Percentiles rank a stretch among this genome's conserved stretches.
These are phyloP conservation scores for Trichosurus vulpecula DNA, from an alignment of 2,797 vertebrate genomes.

Conservation along the genomic window DNA sequence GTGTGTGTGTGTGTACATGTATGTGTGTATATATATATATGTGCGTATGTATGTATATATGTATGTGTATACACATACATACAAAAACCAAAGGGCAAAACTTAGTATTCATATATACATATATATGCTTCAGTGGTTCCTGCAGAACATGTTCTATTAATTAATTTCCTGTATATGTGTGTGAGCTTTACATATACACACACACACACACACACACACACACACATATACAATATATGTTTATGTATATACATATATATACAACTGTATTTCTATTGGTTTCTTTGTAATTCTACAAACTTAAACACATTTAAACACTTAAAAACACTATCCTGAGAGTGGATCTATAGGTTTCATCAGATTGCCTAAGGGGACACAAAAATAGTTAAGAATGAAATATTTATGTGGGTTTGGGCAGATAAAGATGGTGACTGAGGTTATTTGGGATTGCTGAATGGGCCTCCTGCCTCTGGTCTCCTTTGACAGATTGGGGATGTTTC, in stretches of 20 bases:
- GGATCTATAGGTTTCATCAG: not conserved
- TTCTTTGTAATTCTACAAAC: not conserved
- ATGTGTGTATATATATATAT: no score
- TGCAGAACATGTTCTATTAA: not conserved
- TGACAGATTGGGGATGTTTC: not conserved
- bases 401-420: not conserved
- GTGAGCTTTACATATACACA: no score
- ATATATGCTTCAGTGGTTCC: not conserved
- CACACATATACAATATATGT: no score
- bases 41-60: no score
- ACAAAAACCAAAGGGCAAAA: not conserved
- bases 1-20: no score
- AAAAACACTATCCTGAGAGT: not conserved
- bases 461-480: not conserved
- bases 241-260: no score
- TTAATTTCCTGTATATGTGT: not conserved
- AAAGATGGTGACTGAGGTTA: not conserved
- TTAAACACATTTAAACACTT: no score
- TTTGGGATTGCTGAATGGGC: not conserved
- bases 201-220: no score
- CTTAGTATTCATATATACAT: not conserved
- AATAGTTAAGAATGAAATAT: not conserved
- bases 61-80: not conserved
- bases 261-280: not conserved
- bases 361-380: not conserved